Evolutionary conservation across 1,140 invertebrate genomes (phyloP), one percentile per base, ranked within the genome.

Genomic region (Platyura marginata): DNA sequence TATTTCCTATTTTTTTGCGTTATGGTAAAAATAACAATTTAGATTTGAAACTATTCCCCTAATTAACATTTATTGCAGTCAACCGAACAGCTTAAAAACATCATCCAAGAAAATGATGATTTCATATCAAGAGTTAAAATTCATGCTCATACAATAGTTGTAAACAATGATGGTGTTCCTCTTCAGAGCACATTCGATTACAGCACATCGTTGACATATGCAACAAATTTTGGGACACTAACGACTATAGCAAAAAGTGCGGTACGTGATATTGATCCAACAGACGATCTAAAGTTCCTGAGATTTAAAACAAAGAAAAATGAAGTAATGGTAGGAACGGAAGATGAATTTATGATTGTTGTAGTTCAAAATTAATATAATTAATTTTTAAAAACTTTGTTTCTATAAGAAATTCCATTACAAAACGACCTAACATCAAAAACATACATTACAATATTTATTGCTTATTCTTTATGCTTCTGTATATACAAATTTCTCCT

Each of bases 251-350:
- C 56, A 9, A 51, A 56, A 25, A 60, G 54, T 36, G 40, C 41
- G 0, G 34, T 60, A 9, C 51, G 57, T 3, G 57, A 60, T 40
- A 13, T 60, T 9, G 55, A 60, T 44, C 47, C 55, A 13, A 42
- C 41, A 8, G 55, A 58, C 16, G 48, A 50, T 8, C 40, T 57
- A 2, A 49, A 22, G 20, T 57, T 49, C 41, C 29, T 57, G 18
- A 51, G 55, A 11, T 43, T 57, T 15, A 49, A 29, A 18, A 55
- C 57, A 11, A 50, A 55, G 43, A 60, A 60, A 44, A 51, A 47
- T 29, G 57, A 60, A 40, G 56, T 52, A 39, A 42, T 60, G 3
- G 44, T 60, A 15, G 57, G 54, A 0, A 57, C 57, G 2, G 57
- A 60, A 38, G 49, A 55, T 2, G 41, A 51, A 2, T 60, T 60